phyloP scores from a whole-genome alignment of 64 coral and sea anemone species.

The Montipora efflorescens region DNA sequence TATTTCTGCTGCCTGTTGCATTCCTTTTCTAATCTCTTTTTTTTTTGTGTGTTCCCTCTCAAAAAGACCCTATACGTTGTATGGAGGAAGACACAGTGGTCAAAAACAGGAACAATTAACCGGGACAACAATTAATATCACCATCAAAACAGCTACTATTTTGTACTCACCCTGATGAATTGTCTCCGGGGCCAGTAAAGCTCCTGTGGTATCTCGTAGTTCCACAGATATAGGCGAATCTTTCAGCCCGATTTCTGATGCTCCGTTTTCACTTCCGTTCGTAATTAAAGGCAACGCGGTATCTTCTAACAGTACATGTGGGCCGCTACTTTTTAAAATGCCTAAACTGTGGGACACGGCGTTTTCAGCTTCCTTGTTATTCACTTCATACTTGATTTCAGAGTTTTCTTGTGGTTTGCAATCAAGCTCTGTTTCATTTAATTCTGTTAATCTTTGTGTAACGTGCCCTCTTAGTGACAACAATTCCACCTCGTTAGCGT shows the following conservation, averaged over 20 bases:
- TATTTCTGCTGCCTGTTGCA: too few species aligned
- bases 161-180: conserved; percentile 44
- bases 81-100: too few species aligned
- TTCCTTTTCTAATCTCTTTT: too few species aligned
- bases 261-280: conserved; percentile 10
- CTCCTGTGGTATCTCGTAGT: conserved; percentile 28
- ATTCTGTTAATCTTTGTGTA: conserved; percentile 66
- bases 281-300: not conserved
- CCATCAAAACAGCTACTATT: not conserved
- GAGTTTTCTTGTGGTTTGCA: conserved; percentile 74
- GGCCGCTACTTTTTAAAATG: conserved; percentile 67
- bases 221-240: conserved; percentile 47
- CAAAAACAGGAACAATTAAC: too few species aligned
- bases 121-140: not conserved
- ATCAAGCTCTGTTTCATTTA: conserved; percentile 61
- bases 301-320: not conserved
- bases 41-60: too few species aligned
- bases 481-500: conserved; percentile 88
- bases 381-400: conserved; percentile 76
- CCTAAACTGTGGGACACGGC: conserved; percentile 75
- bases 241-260: not conserved
- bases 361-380: conserved; percentile 78
- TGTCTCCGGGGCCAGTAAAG: conserved; percentile 9
- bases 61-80: too few species aligned
- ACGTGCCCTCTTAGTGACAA: conserved; percentile 69